Base-by-base conservation (phyloP, 2,888 invertebrate species). In the Neoscelio sp. region DNA sequence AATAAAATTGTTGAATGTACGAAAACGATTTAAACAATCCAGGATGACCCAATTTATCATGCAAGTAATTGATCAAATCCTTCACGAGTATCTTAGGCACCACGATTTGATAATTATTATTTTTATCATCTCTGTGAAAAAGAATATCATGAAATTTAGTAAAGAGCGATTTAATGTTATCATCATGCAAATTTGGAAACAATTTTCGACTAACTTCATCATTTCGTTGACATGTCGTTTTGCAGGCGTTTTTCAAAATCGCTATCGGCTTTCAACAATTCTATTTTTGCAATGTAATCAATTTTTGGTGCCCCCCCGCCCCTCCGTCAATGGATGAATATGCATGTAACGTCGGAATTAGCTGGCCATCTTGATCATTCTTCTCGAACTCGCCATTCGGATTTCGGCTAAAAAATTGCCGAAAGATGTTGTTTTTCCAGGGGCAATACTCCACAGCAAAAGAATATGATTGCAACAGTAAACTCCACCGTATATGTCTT, bases 401-500 rank as follows among this genome's bases (percentile, higher is more conserved):
- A 64, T 81, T 82, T 0, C 87, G 48, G 8, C 85, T 85, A 3
- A 87, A 70, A 15, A 82, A 75, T 71, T 87, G 84, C 0, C 82
- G 83, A 2, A 82, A 80, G 0, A 83, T 26, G 46, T 86, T 86
- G 0, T 85, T 81, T 0, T 12, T 38, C 0, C 86, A 86, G 2
- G 50, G 71, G 56, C 84, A 78, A 58, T 87, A 71, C 17, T 76
- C 67, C 0, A 86, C 40, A 0, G 6, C 40, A 38, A 83, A 86
- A 44, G 80, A 50, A 67, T 83, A 87, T 50, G 83, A 82, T 23
- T 85, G 83, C 5, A 86, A 44, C n/a, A 71, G 77, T 0, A 83
- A 18, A n/a, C 80, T 70, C 86, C 87, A 88, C 0, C 88, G 50
- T 1, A 78, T 77, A 0, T 87, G 30, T 2, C 86, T 56, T 0